These are phyloP conservation scores for Tragelaphus oryx DNA, from an alignment of 2,797 vertebrate genomes.

Conservation along the genomic window DNA sequence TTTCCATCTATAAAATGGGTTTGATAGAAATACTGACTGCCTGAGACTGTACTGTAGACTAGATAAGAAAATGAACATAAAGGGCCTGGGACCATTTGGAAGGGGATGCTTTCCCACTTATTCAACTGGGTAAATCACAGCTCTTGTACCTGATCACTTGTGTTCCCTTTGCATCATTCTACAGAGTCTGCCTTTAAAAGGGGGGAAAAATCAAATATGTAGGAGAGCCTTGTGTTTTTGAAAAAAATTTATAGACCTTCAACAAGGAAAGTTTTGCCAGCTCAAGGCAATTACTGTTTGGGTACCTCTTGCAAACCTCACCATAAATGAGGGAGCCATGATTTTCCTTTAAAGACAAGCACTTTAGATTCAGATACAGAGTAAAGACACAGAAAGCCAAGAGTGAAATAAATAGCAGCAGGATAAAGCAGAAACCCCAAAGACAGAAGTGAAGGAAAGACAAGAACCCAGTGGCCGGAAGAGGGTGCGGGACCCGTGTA, in stretches of 20 bases:
- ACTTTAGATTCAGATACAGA: not conserved
- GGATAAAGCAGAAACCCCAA: slow-evolving; percentile 14
- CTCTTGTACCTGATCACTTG: not conserved
- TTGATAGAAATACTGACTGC: not conserved
- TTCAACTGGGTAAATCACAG: not conserved
- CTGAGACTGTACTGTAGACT: not conserved
- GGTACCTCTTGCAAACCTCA: not conserved
- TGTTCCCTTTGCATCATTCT: not conserved
- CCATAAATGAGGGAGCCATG: not conserved
- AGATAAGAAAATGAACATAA: not conserved
- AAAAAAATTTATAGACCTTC: not conserved
- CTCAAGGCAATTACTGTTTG: not conserved
- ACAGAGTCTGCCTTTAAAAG: not conserved
- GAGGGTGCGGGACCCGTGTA: not conserved
- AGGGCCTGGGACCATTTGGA: not conserved
- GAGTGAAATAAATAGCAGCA: not conserved
- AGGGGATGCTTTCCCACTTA: not conserved
- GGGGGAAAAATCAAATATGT: not conserved
- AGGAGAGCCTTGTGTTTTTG: not conserved
- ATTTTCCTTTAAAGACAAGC: slow-evolving; percentile 10
- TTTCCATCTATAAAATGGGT: not conserved
- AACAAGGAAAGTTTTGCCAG: not conserved
- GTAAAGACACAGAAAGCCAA: not conserved
- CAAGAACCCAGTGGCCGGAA: not conserved
- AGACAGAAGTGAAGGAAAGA: slow-evolving; percentile 5